Percentiles rank a stretch among this genome's conserved stretches.
Evolutionary conservation across 2,888 invertebrate species (phyloP).

Genomic region (Trisateles emortualis): DNA sequence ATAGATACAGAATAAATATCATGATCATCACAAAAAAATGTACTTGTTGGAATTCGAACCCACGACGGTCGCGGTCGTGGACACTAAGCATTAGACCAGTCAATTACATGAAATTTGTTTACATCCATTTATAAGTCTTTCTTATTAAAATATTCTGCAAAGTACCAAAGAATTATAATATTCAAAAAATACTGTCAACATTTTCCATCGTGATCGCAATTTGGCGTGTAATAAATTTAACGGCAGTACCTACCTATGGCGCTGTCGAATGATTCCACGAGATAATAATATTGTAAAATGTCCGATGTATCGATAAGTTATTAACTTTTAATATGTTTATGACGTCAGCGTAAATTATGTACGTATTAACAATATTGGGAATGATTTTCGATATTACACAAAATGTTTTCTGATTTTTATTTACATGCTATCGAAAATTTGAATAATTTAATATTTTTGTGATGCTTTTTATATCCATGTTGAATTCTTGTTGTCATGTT

Average conservation of each 20-base stretch:
- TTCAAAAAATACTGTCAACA: conserved; percentile 23
- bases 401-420: background rate
- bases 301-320: conserved; percentile 38
- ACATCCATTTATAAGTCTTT: too few relatives aligned
- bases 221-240: conserved; percentile 42
- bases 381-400: conserved; percentile 1
- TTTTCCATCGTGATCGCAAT: conserved; percentile 30
- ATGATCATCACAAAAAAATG: too few relatives aligned
- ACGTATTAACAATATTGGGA: conserved; percentile 13
- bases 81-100: too few relatives aligned
- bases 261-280: conserved; percentile 33
- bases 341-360: conserved; percentile 24
- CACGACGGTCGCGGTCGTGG: too few relatives aligned
- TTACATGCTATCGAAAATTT: background rate
- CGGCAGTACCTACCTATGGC: conserved; percentile 8
- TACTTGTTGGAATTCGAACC: too few relatives aligned
- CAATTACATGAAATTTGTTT: too few relatives aligned
- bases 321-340: conserved; percentile 45
- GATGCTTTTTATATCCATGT: too few relatives aligned
- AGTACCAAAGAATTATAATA: background rate
- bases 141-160: conserved; percentile 24
- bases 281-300: conserved; percentile 48
- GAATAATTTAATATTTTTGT: background rate
- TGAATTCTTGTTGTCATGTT: too few relatives aligned
- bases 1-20: too few relatives aligned